Base-by-base conservation (phyloP, 2,888 invertebrate species). In the Calephelis perditalis region DNA sequence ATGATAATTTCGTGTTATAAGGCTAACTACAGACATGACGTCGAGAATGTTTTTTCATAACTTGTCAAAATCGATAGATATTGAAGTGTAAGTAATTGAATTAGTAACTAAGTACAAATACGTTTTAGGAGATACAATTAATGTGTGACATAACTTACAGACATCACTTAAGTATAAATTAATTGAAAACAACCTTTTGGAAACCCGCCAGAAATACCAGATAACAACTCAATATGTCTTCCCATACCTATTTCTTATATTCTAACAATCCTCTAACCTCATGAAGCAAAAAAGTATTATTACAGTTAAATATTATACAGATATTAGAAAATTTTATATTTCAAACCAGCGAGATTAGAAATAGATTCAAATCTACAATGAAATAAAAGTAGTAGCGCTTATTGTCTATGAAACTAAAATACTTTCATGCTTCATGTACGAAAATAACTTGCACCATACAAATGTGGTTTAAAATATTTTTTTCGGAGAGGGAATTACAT, bases 211-310 rank as follows among this genome's bases (percentile, higher is more conserved):
- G 73, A 72, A 74, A 74, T 80, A 78, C 78, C 81, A 79, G 82
- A 80, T 79, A 73, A 78, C 74, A 82, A 83, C 79, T 65, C 60
- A 73, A 77, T 75, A 81, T 78, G 76, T 5, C 15, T 35, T 79
- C 75, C 81, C 81, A 79, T 84, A 85, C 81, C 85, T 86, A 87
- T 81, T 77, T 78, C 79, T 81, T 85, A 86, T 73, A 83, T 73
- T 79, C 86, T 87, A 87, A 84, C 82, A 78, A 79, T 82, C 82
- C 82, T 85, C 85, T 82, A 76, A 86, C 78, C 74, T 82, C 87
- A 88, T 88, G 88, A 88, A 88, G 88, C 88, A 88, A 78, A 85
- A 88, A 88, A 88, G 88, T 87, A 88, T 86, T 84, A 86, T 86
- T 85, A 83, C 75, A 82, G 55, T 77, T 83, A 77, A 79, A 81